Percentiles rank a stretch among this genome's conserved stretches.
These are phyloP conservation scores for Oophaga pumilio DNA, from an alignment of 2,113 vertebrate genomes.

Conservation along the genomic window DNA sequence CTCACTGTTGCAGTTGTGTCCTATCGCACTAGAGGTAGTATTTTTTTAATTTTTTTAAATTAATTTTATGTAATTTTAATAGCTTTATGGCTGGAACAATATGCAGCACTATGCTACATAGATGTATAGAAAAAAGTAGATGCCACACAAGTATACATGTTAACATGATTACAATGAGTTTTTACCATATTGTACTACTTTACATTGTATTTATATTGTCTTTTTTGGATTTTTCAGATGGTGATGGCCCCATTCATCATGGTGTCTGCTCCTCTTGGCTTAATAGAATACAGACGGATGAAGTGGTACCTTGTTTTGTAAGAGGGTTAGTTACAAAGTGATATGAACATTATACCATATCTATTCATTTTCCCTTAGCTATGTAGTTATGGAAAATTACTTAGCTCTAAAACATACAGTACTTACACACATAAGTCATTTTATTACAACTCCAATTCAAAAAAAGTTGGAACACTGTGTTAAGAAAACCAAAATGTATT, in stretches of 20 bases:
- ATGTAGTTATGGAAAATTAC: neutral
- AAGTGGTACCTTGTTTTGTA: constrained; percentile 94
- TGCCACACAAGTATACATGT: neutral
- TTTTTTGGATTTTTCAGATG: constrained; percentile 73
- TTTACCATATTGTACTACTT: neutral
- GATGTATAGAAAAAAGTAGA: neutral
- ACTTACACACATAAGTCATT: neutral
- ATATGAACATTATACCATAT: neutral
- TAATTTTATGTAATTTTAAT: too few relatives aligned
- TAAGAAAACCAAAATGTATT: too few relatives aligned
- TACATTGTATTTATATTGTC: neutral
- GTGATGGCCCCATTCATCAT: constrained; percentile 88
- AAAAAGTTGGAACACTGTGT: too few relatives aligned
- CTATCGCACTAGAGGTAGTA: constrained; percentile 86
- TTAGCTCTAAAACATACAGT: neutral
- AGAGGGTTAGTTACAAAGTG: constrained; percentile 78
- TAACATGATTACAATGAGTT: neutral
- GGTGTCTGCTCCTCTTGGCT: constrained; percentile 98
- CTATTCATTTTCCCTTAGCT: too few relatives aligned
- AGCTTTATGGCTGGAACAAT: too few relatives aligned
- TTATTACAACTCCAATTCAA: too few relatives aligned
- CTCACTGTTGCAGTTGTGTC: constrained; percentile 95
- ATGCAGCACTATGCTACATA: neutral
- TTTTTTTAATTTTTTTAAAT: neutral
- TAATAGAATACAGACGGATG: constrained; percentile 85